Evolutionary conservation across 2,888 invertebrate species (phyloP).

Genomic region (Corbicula japonica): DNA sequence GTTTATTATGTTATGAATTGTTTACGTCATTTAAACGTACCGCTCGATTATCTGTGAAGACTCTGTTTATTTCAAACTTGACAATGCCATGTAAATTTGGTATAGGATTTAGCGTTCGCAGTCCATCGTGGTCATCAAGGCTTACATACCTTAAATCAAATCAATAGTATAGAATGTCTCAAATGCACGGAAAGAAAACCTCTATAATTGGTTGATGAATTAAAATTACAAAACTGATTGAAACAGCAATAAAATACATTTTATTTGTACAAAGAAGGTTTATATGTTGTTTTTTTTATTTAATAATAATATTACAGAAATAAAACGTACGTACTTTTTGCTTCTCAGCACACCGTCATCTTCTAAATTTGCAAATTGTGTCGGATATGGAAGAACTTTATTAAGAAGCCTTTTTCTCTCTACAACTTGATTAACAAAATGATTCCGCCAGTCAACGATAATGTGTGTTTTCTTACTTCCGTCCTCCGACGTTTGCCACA

Average conservation of each 20-base stretch:
- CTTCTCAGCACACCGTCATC: constrained; percentile 50
- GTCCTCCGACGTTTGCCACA: constrained; percentile 58
- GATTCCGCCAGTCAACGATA: constrained; percentile 61
- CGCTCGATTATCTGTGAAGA: constrained; percentile 32
- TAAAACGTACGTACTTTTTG: constrained; percentile 35
- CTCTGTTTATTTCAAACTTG: constrained; percentile 50
- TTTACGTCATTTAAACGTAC: too few relatives aligned
- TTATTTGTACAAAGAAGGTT: too few relatives aligned
- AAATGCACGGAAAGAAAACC: too few relatives aligned
- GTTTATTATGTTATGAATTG: too few relatives aligned
- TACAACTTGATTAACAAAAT: constrained; percentile 68
- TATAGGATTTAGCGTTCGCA: constrained; percentile 56
- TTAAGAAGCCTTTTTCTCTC: constrained; percentile 58
- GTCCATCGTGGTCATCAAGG: constrained; percentile 65
- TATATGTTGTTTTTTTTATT: too few relatives aligned
- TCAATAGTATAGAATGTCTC: too few relatives aligned
- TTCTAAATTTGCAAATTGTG: constrained; percentile 46
- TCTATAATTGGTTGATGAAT: too few relatives aligned
- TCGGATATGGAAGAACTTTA: constrained; percentile 61
- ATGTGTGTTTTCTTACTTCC: constrained; percentile 11
- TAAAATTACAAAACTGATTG: too few relatives aligned
- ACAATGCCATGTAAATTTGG: constrained; percentile 66
- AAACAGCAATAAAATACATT: too few relatives aligned
- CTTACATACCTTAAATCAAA: constrained; percentile 10
- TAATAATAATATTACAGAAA: too few relatives aligned